Conservation (phyloP, 2,113 vertebrate genomes). For the Bambusicola thoracicus region DNA sequence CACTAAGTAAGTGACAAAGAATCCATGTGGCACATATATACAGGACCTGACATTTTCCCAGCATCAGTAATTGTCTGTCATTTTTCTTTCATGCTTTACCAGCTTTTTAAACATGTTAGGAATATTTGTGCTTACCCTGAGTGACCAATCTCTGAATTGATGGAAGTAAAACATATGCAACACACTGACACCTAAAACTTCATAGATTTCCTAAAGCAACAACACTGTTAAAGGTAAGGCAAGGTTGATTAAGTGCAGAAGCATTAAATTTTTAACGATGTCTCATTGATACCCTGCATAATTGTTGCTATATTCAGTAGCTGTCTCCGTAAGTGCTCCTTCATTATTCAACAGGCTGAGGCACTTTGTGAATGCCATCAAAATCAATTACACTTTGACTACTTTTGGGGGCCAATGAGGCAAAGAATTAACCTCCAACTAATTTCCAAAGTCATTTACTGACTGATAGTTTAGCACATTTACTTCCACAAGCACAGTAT, state of each 20-base stretch:
- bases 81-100: constrained; percentile 29
- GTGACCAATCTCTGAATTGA: constrained; percentile 22
- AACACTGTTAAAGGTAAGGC: constrained; percentile 41
- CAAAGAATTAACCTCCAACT: constrained; percentile 84
- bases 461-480: constrained; percentile 61
- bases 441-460: constrained; percentile 81
- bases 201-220: constrained; percentile 57
- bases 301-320: constrained; percentile 59
- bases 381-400: constrained; percentile 80
- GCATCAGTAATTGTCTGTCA: not conserved
- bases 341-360: constrained; percentile 70
- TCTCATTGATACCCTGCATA: constrained; percentile 65
- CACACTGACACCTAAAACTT: constrained; percentile 36
- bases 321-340: constrained; percentile 49
- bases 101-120: constrained; percentile 16
- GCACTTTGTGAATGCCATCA: constrained; percentile 71
- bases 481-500: constrained; percentile 32
- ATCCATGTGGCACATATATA: not conserved
- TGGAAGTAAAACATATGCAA: constrained; percentile 21
- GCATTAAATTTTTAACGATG: constrained; percentile 63
- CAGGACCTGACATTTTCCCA: not conserved
- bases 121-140: not conserved
- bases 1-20: not conserved
- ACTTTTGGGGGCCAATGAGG: constrained; percentile 77
- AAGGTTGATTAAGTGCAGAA: constrained; percentile 63